Evolutionary conservation across 2,113 vertebrate genomes (phyloP).

Genomic region (Lepus timidus): DNA sequence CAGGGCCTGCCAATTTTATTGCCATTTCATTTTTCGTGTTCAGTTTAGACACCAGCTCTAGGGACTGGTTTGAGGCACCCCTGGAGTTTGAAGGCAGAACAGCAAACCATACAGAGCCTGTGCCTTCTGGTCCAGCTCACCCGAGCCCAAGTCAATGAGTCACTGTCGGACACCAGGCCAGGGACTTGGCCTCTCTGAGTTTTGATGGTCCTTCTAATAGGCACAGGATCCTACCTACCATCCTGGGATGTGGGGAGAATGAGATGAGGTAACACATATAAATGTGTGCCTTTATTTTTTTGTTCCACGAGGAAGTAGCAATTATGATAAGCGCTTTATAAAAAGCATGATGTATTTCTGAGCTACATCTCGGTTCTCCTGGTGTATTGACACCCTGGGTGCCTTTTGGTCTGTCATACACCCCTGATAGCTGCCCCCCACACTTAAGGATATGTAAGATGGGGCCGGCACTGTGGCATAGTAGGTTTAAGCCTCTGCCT

Average conservation of each 20-base stretch:
- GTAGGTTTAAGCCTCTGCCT: too few relatives aligned
- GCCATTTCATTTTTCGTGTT: neutral
- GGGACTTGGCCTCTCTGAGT: neutral
- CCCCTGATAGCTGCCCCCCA: neutral
- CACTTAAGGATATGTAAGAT: neutral
- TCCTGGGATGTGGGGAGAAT: neutral
- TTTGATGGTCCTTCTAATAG: neutral
- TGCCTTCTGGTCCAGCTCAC: neutral
- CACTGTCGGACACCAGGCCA: neutral
- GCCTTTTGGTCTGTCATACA: neutral
- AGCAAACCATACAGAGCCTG: neutral
- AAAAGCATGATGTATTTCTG: slow-evolving; percentile 27
- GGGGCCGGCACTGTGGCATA: too few relatives aligned
- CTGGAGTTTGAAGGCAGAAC: neutral
- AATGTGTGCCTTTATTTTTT: neutral
- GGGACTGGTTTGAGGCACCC: neutral
- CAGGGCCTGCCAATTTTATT: slow-evolving; percentile 15
- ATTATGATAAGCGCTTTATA: slow-evolving; percentile 11
- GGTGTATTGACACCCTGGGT: neutral
- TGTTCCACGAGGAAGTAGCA: neutral
- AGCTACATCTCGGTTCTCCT: neutral
- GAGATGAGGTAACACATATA: neutral
- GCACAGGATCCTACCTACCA: neutral
- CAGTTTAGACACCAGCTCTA: slow-evolving; percentile 3
- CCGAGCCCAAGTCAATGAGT: neutral